Base-by-base conservation (phyloP, 2,113 vertebrate genomes). In the Periophthalmodon schlosseri region DNA sequence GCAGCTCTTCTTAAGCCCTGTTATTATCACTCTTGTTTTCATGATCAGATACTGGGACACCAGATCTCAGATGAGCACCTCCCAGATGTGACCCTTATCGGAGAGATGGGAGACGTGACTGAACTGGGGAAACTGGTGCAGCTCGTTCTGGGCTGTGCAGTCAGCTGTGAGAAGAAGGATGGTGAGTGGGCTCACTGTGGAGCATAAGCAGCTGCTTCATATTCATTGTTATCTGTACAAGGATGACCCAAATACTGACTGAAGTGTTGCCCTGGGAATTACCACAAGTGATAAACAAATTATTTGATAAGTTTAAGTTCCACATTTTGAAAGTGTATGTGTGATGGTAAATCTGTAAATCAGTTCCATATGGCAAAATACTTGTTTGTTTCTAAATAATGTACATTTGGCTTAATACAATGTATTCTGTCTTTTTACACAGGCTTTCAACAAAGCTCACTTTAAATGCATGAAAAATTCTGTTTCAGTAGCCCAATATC, bases 151-250 rank as follows among this genome's bases (percentile, higher is more conserved):
- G 94, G 95, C 74, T 97, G 96, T 74, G 96, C 96, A 0, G 93
- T 97, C 84, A 96, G 96, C 76, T 97, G 96, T 49, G 96, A 97
- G 84, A 96, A 94, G 87, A 97, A 97, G 80, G 94, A 97, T 91
- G 96, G 96, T 97, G 85, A 86, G 78, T 21, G 10, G n/a, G 16
- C 24, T 18, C 20, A 5, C n/a, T 56, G 67, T 44, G 23, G 2
- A 13, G 47, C 13, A 13, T 34, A 44, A 33, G 57, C 70, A 82
- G 34, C 47, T 78, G 52, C 52, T n/a, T 7, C 9, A 21, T 56
- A n/a, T 56, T 21, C 52, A 56, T 56, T 1, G 52, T 9, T 9
- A 68, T 78, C 69, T 73, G 58, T 79, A 69, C 46, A 72, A 75
- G 56, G 7, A 65, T 28, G 60, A 20, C 46, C 68, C 69, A 69